These are phyloP conservation scores for Papilio gigon DNA, from an alignment of 2,888 invertebrate species.

Conservation along the genomic window DNA sequence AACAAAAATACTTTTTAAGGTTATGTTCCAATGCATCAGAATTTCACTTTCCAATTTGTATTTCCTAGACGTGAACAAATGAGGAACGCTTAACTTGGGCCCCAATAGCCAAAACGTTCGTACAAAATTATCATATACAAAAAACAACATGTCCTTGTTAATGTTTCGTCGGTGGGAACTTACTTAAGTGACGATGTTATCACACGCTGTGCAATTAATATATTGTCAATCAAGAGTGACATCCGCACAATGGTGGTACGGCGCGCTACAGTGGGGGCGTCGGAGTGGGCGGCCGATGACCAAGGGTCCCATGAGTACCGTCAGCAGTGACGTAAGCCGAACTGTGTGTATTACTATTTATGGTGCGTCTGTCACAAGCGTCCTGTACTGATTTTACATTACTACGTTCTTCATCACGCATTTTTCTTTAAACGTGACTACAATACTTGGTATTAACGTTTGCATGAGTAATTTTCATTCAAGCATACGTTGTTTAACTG, in stretches of 20 bases:
- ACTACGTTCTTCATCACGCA: conserved; percentile 44
- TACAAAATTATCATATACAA: no score
- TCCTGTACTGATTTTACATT: conserved; percentile 53
- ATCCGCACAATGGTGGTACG: conserved; percentile 39
- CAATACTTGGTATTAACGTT: conserved; percentile 27
- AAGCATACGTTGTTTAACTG: neutral
- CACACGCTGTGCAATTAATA: conserved; percentile 35
- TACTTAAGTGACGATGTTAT: conserved; percentile 19
- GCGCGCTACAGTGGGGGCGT: conserved; percentile 61
- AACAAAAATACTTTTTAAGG: conserved; percentile 2
- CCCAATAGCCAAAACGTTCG: neutral
- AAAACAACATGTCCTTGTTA: neutral
- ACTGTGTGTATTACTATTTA: conserved; percentile 66
- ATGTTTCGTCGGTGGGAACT: neutral
- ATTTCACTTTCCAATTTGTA: neutral
- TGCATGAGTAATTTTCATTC: conserved; percentile 49
- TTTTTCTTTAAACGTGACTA: conserved; percentile 47
- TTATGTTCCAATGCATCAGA: neutral
- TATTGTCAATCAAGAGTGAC: conserved; percentile 41
- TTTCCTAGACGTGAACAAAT: neutral
- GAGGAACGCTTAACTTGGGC: neutral
- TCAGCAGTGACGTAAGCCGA: conserved; percentile 65
- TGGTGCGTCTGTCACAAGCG: conserved; percentile 53
- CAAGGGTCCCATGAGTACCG: conserved; percentile 62
- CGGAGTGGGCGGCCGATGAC: conserved; percentile 57